Percentiles rank a stretch among this genome's conserved stretches.
Conservation (phyloP, 2,888 invertebrate species). For the Rhabditoides inermis region DNA sequence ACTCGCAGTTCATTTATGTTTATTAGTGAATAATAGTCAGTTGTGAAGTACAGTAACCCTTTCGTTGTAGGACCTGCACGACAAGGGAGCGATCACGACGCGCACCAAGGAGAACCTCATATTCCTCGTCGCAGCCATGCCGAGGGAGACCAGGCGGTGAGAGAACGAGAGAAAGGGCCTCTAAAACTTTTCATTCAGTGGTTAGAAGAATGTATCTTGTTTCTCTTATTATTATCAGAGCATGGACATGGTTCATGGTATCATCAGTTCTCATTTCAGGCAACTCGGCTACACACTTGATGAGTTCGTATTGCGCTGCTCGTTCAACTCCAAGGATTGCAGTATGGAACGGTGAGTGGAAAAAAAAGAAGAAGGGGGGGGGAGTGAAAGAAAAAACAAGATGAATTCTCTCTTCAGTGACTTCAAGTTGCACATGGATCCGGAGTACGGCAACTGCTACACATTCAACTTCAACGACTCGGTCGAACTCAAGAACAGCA, state of each 20-base stretch:
- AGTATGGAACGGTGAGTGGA: constrained; percentile 32
- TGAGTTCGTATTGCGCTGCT: constrained; percentile 51
- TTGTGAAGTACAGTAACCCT: no score
- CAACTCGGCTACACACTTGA: constrained; percentile 44
- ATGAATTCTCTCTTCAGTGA: constrained; percentile 32
- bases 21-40: no score
- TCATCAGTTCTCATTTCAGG: no score
- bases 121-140: constrained; percentile 48
- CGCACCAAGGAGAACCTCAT: constrained; percentile 50
- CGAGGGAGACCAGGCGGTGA: constrained; percentile 31
- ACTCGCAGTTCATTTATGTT: no score
- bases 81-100: constrained; percentile 50
- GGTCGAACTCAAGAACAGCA: constrained; percentile 41
- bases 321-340: constrained; percentile 51
- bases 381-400: no score
- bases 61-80: constrained; percentile 46
- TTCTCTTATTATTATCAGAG: no score
- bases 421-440: constrained; percentile 51
- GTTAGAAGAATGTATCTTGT: no score
- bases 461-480: constrained; percentile 52
- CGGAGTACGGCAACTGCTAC: constrained; percentile 52
- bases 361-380: no score
- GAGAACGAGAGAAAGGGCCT: no score
- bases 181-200: no score
- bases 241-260: no score